Percentiles rank a stretch among this genome's conserved stretches.
Conservation (phyloP, 2,888 invertebrate genomes). For the Drosophila parthenogenetica region DNA sequence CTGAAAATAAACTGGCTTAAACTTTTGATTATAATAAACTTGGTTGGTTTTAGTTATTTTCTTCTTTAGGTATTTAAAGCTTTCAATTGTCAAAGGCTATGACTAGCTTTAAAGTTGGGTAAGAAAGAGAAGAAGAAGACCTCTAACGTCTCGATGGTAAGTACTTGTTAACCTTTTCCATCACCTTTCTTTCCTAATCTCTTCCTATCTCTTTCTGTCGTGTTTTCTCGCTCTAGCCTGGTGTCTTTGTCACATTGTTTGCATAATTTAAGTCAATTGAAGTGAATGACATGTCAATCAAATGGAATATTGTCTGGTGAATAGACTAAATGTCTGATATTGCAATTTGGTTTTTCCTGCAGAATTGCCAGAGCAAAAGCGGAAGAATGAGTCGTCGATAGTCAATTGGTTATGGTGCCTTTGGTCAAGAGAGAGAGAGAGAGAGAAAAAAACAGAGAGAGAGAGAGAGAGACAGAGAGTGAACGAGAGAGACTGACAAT, state of each 20-base stretch:
- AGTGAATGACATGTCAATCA: conserved; percentile 68
- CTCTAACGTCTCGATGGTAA: background rate
- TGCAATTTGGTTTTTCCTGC: conserved; percentile 42
- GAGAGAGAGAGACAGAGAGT: too few relatives aligned
- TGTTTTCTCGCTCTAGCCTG: too few relatives aligned
- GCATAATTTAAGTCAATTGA: conserved; percentile 61
- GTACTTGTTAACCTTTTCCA: conserved; percentile 5
- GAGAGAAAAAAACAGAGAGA: too few relatives aligned
- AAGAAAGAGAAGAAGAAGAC: conserved; percentile 1
- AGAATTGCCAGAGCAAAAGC: background rate
- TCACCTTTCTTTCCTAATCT: background rate
- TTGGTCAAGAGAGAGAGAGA: conserved; percentile 10
- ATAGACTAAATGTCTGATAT: conserved; percentile 50
- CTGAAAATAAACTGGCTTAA: background rate
- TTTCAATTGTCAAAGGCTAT: background rate
- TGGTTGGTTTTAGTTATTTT: background rate
- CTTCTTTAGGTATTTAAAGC: background rate
- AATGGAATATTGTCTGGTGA: conserved; percentile 57
- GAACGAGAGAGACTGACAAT: conserved; percentile 44
- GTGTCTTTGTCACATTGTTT: conserved; percentile 13
- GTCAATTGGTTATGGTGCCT: conserved; percentile 40
- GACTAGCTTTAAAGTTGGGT: conserved; percentile 1
- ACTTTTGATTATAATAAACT: background rate
- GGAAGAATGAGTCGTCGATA: conserved; percentile 32
- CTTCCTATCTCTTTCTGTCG: background rate